Evolutionary conservation across 2,113 vertebrate species (phyloP).

Genomic region (Sceloporus tristichus): DNA sequence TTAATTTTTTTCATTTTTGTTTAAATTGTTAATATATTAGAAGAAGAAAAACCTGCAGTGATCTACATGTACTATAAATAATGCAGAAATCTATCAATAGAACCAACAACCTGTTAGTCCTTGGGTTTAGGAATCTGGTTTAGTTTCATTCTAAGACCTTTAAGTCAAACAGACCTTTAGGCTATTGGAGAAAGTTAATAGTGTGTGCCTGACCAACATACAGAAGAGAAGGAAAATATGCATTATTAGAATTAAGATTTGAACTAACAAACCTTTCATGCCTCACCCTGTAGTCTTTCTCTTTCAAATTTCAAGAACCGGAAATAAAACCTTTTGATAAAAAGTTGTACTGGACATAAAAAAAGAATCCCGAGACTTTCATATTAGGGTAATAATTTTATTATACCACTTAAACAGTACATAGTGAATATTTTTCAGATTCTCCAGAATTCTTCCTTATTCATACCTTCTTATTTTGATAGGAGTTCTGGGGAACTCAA

Average conservation of each 20-base stretch:
- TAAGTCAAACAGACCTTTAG: too few species aligned
- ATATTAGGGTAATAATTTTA: too few species aligned
- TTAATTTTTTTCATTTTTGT: background rate
- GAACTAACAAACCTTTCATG: slow-evolving; percentile 7
- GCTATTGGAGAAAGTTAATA: slow-evolving; percentile 1
- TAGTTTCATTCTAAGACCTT: background rate
- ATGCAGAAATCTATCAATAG: too few species aligned
- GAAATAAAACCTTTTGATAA: background rate
- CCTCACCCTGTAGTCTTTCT: background rate
- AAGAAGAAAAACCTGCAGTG: background rate
- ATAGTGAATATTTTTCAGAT: too few species aligned
- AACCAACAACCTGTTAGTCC: background rate
- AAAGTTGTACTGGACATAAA: too few species aligned
- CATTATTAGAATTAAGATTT: slow-evolving; percentile 7
- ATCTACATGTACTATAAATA: background rate
- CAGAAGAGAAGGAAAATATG: background rate
- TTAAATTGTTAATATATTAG: background rate
- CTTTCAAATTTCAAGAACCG: background rate
- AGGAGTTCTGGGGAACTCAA: too few species aligned
- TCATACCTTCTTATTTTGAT: too few species aligned
- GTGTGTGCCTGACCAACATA: background rate
- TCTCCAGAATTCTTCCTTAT: too few species aligned
- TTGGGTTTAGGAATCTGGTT: background rate
- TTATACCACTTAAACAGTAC: too few species aligned
- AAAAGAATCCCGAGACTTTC: too few species aligned